phyloP scores from a whole-genome alignment of 2,113 vertebrate genomes.

The Hippocampus abdominalis region DNA sequence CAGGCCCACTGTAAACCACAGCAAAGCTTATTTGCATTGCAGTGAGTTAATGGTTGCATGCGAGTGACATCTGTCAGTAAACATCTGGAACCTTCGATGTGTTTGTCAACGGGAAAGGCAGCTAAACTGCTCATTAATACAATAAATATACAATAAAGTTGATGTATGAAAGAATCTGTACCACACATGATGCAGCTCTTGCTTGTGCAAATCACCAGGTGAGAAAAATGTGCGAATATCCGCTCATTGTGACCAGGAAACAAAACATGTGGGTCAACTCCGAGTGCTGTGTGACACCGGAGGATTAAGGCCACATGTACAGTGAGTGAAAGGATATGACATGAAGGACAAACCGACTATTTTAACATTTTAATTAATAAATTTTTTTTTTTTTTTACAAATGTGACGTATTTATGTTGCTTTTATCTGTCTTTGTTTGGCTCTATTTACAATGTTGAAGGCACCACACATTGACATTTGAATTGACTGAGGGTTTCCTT shows the following conservation, averaged over 20 bases:
- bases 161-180: background rate
- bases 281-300: background rate
- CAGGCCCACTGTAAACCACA: background rate
- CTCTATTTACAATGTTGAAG: no score
- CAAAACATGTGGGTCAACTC: background rate
- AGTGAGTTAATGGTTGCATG: slow-evolving; percentile 1
- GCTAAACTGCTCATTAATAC: no score
- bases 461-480: no score
- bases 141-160: background rate
- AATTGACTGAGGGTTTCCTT: no score
- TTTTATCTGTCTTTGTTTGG: no score
- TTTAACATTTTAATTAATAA: no score
- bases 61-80: slow-evolving; percentile 8
- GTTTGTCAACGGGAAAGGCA: background rate
- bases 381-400: no score
- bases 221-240: background rate
- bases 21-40: background rate
- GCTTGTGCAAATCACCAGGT: background rate
- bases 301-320: slow-evolving; percentile 5
- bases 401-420: no score
- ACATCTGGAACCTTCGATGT: slow-evolving; percentile 2
- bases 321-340: background rate
- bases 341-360: background rate
- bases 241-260: background rate
- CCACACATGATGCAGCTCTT: no score